These are phyloP conservation scores for Vanessa atalanta DNA, from an alignment of 1,140 invertebrate species.

Conservation along the genomic window DNA sequence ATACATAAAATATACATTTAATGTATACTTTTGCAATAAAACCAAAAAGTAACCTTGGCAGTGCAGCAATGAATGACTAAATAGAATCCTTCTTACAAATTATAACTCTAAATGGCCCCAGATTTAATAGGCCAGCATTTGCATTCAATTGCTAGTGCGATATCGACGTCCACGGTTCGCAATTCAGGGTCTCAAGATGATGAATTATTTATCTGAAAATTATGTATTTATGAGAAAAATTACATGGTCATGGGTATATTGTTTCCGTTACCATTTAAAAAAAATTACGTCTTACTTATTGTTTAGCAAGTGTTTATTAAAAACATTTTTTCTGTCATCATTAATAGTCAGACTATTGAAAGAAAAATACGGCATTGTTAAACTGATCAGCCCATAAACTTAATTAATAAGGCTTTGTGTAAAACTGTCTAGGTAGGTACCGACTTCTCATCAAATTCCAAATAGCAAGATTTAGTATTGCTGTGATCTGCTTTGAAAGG, in stretches of 20 bases:
- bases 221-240: constrained; percentile 15
- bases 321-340: no score
- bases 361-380: no score
- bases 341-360: no score
- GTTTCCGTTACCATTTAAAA: constrained; percentile 13
- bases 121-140: constrained; percentile 41
- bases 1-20: no score
- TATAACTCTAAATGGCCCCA: constrained; percentile 6
- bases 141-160: constrained; percentile 43
- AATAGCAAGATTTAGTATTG: no score
- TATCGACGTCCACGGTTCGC: constrained; percentile 28
- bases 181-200: constrained; percentile 38
- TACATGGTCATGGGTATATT: constrained; percentile 21
- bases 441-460: no score
- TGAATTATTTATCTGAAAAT: constrained; percentile 27
- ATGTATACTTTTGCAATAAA: not conserved
- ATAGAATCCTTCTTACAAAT: constrained; percentile 1
- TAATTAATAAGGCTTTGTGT: no score
- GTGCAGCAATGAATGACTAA: not conserved
- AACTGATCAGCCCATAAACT: no score
- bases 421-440: no score
- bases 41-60: not conserved
- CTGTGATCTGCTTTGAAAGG: no score
- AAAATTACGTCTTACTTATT: no score
- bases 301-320: no score